Evolutionary conservation across 2,888 invertebrate genomes (phyloP).

Genomic region (Callinectes sapidus): DNA sequence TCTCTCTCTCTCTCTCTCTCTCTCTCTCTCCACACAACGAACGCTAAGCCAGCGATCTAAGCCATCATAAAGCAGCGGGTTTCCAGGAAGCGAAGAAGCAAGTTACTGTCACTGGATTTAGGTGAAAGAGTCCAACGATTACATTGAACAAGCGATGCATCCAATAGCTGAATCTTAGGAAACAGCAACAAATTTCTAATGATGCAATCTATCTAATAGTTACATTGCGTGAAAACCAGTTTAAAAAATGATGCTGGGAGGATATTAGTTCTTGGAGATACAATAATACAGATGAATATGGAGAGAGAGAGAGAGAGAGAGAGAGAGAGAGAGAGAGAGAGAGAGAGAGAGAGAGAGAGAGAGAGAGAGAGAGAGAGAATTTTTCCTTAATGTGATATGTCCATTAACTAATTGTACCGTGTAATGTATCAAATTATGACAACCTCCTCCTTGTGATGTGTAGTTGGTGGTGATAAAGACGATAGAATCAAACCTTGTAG

Average conservation of each 20-base stretch:
- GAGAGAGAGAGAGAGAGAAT: not conserved
- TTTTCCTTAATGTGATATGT: too few species aligned
- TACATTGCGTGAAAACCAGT: too few species aligned
- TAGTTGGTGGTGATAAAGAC: too few species aligned
- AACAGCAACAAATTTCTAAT: too few species aligned
- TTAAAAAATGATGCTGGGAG: too few species aligned
- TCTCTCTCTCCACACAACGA: not conserved
- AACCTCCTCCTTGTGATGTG: too few species aligned
- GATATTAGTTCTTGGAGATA: too few species aligned
- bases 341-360: slow-evolving; percentile 25
- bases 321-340: slow-evolving; percentile 25
- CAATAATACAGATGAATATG: not conserved
- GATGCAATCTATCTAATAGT: too few species aligned
- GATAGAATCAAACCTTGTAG: too few species aligned
- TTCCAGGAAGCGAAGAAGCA: not conserved
- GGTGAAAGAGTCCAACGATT: not conserved
- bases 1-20: not conserved
- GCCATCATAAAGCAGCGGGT: not conserved
- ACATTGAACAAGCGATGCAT: not conserved
- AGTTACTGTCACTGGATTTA: not conserved
- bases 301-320: slow-evolving; percentile 24
- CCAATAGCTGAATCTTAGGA: too few species aligned
- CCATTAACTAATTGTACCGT: too few species aligned
- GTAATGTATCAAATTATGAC: too few species aligned
- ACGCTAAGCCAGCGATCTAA: not conserved